phyloP scores from a whole-genome alignment of 2,888 invertebrate genomes.

The Sarcophaga caerulescens region DNA sequence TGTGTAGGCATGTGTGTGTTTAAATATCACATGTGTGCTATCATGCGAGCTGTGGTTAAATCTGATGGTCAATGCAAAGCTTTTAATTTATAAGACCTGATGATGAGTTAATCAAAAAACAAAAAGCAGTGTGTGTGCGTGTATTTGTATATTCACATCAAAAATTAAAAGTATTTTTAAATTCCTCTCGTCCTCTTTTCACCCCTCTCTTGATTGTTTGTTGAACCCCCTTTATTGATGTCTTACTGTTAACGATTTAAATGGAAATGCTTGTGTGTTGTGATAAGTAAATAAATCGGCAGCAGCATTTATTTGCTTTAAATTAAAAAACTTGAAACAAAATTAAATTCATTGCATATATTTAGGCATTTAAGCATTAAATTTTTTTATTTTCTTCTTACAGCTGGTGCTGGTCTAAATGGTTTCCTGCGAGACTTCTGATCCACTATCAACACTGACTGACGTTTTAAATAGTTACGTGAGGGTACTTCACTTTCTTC shows the following conservation, averaged over 20 bases:
- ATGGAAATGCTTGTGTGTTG: not conserved
- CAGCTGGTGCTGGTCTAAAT: conserved; percentile 81
- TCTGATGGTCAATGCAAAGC: conserved; percentile 62
- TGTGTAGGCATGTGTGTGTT: not conserved
- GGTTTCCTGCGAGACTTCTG: conserved; percentile 90
- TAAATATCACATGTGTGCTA: not conserved
- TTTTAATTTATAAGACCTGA: conserved; percentile 66
- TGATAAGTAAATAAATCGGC: no score
- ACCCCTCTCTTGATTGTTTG: not conserved
- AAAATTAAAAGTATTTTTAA: conserved; percentile 65
- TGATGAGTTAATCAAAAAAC: conserved; percentile 54
- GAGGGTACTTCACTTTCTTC: conserved; percentile 93
- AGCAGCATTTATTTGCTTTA: conserved; percentile 4
- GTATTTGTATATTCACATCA: not conserved
- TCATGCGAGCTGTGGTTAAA: conserved; percentile 19
- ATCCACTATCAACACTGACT: conserved; percentile 91
- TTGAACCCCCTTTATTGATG: not conserved
- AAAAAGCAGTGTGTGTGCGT: not conserved
- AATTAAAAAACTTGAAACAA: not conserved
- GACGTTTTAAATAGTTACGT: conserved; percentile 89
- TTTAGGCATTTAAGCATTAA: conserved; percentile 24
- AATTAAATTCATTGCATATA: conserved; percentile 28
- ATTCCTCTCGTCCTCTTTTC: conserved; percentile 34
- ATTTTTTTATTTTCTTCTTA: conserved; percentile 62
- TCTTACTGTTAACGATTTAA: not conserved